These are phyloP conservation scores for Gallinago solitaria DNA, from an alignment of 2,797 vertebrate genomes.

Conservation along the genomic window DNA sequence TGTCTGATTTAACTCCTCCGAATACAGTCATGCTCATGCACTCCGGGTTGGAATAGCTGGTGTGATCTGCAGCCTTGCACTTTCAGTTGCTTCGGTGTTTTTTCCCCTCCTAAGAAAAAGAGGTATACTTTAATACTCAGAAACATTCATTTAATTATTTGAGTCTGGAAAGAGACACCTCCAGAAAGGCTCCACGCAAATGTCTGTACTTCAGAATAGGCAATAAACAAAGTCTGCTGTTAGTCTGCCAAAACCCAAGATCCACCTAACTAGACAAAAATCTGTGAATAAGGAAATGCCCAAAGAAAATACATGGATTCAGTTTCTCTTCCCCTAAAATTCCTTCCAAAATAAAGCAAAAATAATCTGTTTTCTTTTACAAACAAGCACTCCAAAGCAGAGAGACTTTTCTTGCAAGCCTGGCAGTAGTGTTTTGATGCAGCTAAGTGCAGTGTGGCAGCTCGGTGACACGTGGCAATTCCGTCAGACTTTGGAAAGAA, in stretches of 20 bases:
- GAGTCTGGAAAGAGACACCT: neutral
- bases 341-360: neutral
- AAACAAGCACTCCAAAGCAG: neutral
- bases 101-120: neutral
- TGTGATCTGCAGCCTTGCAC: neutral
- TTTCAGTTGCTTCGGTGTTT: neutral
- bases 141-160: conserved; percentile 16
- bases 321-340: neutral
- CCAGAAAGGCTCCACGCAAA: neutral
- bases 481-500: neutral
- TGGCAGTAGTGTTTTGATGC: neutral
- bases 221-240: conserved; percentile 17
- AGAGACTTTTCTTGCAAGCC: neutral
- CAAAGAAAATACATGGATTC: conserved; percentile 14
- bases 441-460: neutral
- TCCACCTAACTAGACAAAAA: conserved; percentile 21
- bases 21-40: neutral
- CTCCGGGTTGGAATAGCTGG: neutral
- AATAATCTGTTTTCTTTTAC: neutral
- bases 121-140: neutral
- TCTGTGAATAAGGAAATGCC: neutral
- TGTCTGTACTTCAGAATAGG: neutral
- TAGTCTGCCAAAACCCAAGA: neutral
- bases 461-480: neutral
- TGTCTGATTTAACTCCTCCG: conserved; percentile 31